phyloP scores from a whole-genome alignment of 2,888 invertebrate genomes.

The Chrysolina oricalcia region DNA sequence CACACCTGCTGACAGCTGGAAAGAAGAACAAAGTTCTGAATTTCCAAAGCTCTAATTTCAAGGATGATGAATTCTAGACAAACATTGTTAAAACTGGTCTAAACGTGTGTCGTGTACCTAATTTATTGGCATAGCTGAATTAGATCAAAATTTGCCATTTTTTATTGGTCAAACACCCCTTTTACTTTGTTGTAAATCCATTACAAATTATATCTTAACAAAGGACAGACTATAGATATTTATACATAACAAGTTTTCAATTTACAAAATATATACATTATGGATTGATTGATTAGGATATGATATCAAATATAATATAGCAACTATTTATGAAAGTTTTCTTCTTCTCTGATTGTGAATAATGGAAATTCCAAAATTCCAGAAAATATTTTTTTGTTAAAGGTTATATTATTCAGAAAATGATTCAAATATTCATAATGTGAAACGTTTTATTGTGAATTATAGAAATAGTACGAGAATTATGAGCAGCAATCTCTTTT shows the following conservation, averaged over 20 bases:
- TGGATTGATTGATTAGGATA: background rate
- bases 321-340: too few species aligned
- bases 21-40: too few species aligned
- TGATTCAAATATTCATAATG: too few species aligned
- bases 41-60: too few species aligned
- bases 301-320: too few species aligned
- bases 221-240: background rate
- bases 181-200: background rate
- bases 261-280: conserved; percentile 5
- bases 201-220: background rate
- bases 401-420: too few species aligned
- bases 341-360: background rate
- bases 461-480: too few species aligned
- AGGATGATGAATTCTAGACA: background rate
- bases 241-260: background rate
- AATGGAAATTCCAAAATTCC: background rate
- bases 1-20: too few species aligned
- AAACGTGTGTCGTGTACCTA: background rate
- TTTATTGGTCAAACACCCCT: background rate
- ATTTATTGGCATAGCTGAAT: too few species aligned
- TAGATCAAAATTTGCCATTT: too few species aligned
- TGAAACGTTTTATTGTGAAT: too few species aligned
- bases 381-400: too few species aligned
- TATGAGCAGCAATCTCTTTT: background rate
- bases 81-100: background rate